Evolutionary conservation across 2,113 vertebrate genomes (phyloP).

Genomic region (Anhinga anhinga): DNA sequence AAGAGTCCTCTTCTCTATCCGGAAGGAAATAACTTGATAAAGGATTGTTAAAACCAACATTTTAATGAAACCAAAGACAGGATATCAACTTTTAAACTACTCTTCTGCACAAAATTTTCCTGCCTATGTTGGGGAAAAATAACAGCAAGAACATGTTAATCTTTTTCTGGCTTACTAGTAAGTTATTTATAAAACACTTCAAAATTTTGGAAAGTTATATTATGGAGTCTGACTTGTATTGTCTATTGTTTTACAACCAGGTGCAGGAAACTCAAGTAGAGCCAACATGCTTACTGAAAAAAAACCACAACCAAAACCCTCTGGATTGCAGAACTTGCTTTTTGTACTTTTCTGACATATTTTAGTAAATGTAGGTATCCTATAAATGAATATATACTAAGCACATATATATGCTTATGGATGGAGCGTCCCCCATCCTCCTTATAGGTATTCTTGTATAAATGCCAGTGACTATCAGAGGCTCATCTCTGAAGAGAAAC

Average conservation of each 20-base stretch:
- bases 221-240: slow-evolving; percentile 36
- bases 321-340: not conserved
- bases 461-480: not conserved
- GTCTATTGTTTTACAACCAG: slow-evolving; percentile 71
- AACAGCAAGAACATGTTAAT: slow-evolving; percentile 30
- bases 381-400: not conserved
- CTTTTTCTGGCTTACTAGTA: slow-evolving; percentile 14
- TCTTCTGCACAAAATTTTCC: not conserved
- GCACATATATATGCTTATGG: not conserved
- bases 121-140: not conserved
- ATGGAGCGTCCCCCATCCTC: not conserved
- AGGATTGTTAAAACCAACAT: not conserved
- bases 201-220: slow-evolving; percentile 41
- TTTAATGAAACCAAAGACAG: not conserved
- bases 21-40: not conserved
- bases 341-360: not conserved
- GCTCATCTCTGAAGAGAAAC: not conserved
- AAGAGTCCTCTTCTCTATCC: not conserved
- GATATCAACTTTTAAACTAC: not conserved
- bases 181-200: slow-evolving; percentile 58
- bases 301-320: not conserved
- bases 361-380: not conserved
- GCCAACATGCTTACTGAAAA: slow-evolving; percentile 25
- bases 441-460: not conserved
- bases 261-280: slow-evolving; percentile 64